phyloP scores from a whole-genome alignment of 2,888 invertebrate genomes.

The Noctua janthina region DNA sequence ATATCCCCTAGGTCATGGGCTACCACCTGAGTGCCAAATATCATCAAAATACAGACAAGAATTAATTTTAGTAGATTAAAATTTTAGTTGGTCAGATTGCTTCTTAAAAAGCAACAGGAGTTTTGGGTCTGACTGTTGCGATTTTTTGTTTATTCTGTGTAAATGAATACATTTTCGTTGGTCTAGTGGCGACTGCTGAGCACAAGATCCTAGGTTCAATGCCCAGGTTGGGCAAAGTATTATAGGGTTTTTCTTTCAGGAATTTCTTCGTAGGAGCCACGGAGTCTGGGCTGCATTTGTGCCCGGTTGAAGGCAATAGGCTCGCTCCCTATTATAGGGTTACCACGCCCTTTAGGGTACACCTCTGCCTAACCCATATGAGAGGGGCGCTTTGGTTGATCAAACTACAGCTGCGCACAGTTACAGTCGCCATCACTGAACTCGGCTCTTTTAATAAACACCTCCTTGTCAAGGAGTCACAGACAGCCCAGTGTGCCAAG shows the following conservation, averaged over 20 bases:
- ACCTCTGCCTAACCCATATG: not conserved
- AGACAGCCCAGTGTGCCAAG: too few species aligned
- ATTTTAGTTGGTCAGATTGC: conserved; percentile 21
- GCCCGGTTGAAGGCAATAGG: not conserved
- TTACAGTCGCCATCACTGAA: too few species aligned
- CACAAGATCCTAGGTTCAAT: not conserved
- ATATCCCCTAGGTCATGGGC: too few species aligned
- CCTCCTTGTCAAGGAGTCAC: too few species aligned
- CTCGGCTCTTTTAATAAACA: too few species aligned
- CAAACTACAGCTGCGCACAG: too few species aligned
- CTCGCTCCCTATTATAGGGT: not conserved
- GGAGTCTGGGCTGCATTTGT: not conserved
- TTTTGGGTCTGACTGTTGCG: not conserved
- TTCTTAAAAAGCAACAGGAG: conserved; percentile 26
- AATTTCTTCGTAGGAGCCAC: not conserved
- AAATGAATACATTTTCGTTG: not conserved
- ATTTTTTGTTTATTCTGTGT: not conserved
- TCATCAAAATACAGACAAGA: not conserved
- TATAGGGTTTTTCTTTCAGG: too few species aligned
- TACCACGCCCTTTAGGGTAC: not conserved
- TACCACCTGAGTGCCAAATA: not conserved
- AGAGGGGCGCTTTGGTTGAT: too few species aligned
- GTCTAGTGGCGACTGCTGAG: not conserved
- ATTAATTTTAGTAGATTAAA: not conserved
- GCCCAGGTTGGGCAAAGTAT: not conserved